Conservation (phyloP, 2,888 invertebrate genomes). For the Conus canariensis region DNA sequence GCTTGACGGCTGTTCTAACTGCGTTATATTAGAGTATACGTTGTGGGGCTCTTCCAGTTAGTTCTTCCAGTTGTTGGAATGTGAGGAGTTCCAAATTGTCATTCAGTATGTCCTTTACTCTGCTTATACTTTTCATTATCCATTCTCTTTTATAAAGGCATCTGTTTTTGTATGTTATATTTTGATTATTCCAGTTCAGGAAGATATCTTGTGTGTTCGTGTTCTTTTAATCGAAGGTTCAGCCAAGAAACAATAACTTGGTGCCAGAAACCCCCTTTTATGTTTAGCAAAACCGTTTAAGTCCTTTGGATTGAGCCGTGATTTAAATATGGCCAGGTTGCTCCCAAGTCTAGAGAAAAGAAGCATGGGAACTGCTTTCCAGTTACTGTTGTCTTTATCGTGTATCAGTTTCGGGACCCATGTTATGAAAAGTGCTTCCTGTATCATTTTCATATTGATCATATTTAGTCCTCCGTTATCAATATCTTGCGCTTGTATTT, state of each 20-base stretch:
- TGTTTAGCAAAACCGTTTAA: too few species aligned
- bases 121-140: background rate
- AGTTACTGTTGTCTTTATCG: too few species aligned
- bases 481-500: background rate
- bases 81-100: too few species aligned
- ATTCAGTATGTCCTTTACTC: background rate
- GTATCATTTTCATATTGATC: background rate
- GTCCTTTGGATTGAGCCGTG: too few species aligned
- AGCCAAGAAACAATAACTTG: too few species aligned
- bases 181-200: background rate
- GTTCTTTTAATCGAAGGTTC: too few species aligned
- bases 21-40: too few species aligned
- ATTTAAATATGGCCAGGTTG: background rate
- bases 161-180: background rate
- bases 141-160: background rate
- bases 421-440: background rate
- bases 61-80: too few species aligned
- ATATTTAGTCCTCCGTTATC: background rate
- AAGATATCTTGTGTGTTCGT: background rate
- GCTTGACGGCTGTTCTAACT: too few species aligned
- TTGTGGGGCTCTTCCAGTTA: too few species aligned
- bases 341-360: background rate
- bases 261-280: background rate
- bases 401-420: background rate
- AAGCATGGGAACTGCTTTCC: background rate